These are phyloP conservation scores for Drosophila neotestacea DNA, from an alignment of 2,888 invertebrate species.

Conservation along the genomic window DNA sequence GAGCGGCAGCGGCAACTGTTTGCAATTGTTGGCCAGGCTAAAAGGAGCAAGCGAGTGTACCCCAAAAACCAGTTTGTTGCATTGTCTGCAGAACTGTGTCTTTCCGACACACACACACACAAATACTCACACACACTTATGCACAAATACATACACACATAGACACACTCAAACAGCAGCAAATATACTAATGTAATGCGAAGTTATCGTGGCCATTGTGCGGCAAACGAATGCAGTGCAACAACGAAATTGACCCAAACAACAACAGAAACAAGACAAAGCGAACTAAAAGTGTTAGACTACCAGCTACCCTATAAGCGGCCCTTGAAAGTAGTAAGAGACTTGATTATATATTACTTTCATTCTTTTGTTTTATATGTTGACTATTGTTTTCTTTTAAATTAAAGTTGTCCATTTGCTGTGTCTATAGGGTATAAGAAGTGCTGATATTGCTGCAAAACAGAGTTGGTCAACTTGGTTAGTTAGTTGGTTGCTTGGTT, in stretches of 20 bases:
- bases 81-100: conserved; percentile 64
- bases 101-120: conserved; percentile 65
- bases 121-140: not conserved
- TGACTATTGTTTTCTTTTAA: too few species aligned
- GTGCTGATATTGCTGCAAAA: not conserved
- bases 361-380: too few species aligned
- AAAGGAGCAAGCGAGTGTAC: conserved; percentile 49
- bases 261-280: conserved; percentile 20
- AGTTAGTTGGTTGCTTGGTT: conserved; percentile 29
- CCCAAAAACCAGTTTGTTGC: conserved; percentile 71
- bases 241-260: conserved; percentile 73
- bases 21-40: conserved; percentile 64
- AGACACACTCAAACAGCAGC: conserved; percentile 19
- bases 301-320: conserved; percentile 4
- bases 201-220: conserved; percentile 78
- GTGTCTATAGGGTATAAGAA: conserved; percentile 11
- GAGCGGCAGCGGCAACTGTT: conserved; percentile 57
- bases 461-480: conserved; percentile 37
- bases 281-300: conserved; percentile 1
- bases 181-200: conserved; percentile 77
- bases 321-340: not conserved
- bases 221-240: conserved; percentile 76
- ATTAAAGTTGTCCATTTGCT: not conserved
- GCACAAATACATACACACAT: conserved; percentile 7
- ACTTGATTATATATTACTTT: too few species aligned